phyloP scores from a whole-genome alignment of 2,113 vertebrate species.

The Oryzias woworae region DNA sequence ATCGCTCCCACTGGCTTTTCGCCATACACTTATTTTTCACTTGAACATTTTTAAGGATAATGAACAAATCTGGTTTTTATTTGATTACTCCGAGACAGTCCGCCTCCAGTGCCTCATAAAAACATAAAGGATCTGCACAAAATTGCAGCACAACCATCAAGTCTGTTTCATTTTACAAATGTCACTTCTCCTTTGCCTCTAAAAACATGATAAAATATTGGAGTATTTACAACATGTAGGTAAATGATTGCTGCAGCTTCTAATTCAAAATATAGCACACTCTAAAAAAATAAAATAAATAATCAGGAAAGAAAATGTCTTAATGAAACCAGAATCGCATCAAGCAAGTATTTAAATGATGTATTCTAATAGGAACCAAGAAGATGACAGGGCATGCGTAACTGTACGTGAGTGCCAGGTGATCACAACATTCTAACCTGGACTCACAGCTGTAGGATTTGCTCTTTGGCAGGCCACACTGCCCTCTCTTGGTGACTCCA shows the following conservation, averaged over 20 bases:
- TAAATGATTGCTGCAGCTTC: conserved; percentile 34
- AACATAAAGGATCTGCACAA: conserved; percentile 60
- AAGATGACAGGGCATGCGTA: conserved; percentile 21
- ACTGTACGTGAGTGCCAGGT: conserved; percentile 40
- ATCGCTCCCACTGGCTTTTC: conserved; percentile 63
- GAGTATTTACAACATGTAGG: conserved; percentile 37
- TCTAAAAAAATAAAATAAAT: too few relatives aligned
- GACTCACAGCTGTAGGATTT: conserved; percentile 44
- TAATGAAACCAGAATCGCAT: neutral
- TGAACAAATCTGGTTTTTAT: conserved; percentile 76
- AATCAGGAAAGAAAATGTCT: conserved; percentile 35
- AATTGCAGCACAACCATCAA: conserved; percentile 51
- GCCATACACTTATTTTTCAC: conserved; percentile 75
- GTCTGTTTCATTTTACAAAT: conserved; percentile 63
- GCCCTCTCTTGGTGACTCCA: conserved; percentile 76
- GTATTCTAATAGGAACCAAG: conserved; percentile 60
- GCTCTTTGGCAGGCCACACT: conserved; percentile 73
- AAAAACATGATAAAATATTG: conserved; percentile 16
- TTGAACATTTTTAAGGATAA: conserved; percentile 76
- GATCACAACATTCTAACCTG: conserved; percentile 59
- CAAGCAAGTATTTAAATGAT: conserved; percentile 50
- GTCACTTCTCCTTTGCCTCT: conserved; percentile 48
- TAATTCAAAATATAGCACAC: conserved; percentile 1
- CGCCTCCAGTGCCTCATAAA: conserved; percentile 70
- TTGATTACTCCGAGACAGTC: conserved; percentile 78